Percentiles rank a stretch among this genome's conserved stretches.
Evolutionary conservation across 2,888 invertebrate genomes (phyloP).

Genomic region (Patella depressa): DNA sequence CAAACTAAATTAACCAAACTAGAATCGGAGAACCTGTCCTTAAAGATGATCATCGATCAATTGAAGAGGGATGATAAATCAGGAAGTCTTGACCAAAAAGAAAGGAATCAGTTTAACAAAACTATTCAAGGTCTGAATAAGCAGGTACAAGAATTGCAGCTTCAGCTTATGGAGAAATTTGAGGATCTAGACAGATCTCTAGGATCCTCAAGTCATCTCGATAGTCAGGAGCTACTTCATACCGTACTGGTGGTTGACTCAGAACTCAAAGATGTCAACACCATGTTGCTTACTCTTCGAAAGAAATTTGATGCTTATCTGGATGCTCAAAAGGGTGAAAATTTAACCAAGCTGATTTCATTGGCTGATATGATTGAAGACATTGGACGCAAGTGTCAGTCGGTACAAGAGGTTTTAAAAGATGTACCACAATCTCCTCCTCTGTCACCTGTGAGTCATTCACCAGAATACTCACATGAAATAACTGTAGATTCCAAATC

Average conservation of each 20-base stretch:
- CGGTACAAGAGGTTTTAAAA: conserved; percentile 52
- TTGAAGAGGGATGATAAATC: conserved; percentile 34
- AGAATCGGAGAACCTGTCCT: conserved; percentile 53
- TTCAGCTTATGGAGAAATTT: conserved; percentile 40
- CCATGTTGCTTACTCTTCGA: conserved; percentile 44
- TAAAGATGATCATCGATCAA: conserved; percentile 56
- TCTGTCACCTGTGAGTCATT: not conserved
- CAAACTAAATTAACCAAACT: conserved; percentile 49
- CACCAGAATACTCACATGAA: conserved; percentile 32
- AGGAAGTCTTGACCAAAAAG: conserved; percentile 29
- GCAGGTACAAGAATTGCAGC: conserved; percentile 49
- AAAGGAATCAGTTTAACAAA: conserved; percentile 48
- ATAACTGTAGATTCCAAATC: conserved; percentile 37
- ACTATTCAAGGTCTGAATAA: conserved; percentile 50
- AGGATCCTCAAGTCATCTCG: conserved; percentile 19
- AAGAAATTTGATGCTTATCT: conserved; percentile 49
- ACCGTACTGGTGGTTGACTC: conserved; percentile 54
- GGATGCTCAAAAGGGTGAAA: conserved; percentile 42
- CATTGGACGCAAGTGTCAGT: conserved; percentile 52
- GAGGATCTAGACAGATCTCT: conserved; percentile 23
- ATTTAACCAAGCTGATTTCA: conserved; percentile 34
- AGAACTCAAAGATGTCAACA: conserved; percentile 54
- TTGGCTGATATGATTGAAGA: conserved; percentile 52
- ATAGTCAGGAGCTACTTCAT: conserved; percentile 46
- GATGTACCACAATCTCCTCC: conserved; percentile 36